phyloP scores from a whole-genome alignment of 2,888 invertebrate genomes.

The Leptopilina syphax region DNA sequence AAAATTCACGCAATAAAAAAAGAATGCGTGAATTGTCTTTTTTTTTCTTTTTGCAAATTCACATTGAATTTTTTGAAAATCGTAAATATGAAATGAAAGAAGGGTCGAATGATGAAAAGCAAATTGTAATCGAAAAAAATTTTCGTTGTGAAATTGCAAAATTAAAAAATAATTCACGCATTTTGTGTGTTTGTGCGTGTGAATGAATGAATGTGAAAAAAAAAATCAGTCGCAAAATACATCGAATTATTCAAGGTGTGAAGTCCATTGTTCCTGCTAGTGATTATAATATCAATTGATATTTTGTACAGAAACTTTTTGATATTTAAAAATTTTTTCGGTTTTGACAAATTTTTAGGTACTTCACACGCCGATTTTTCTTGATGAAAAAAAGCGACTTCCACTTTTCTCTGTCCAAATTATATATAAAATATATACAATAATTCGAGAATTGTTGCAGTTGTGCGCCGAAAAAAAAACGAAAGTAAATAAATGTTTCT shows the following conservation, averaged over 20 bases:
- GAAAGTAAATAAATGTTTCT: conserved; percentile 25
- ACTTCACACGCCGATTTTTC: conserved; percentile 21
- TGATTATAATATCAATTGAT: conserved; percentile 36
- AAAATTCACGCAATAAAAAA: too few relatives aligned
- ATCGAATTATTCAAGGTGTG: conserved; percentile 51
- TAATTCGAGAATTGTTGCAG: conserved; percentile 25
- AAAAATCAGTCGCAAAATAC: conserved; percentile 39
- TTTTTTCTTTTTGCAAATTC: too few relatives aligned
- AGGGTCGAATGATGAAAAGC: too few relatives aligned
- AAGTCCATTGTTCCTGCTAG: conserved; percentile 44
- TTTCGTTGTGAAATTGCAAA: too few relatives aligned
- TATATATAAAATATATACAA: conserved; percentile 1
- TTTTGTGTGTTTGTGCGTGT: too few relatives aligned
- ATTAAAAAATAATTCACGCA: too few relatives aligned
- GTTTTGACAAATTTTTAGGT: conserved; percentile 27
- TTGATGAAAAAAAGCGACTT: neutral
- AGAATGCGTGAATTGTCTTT: too few relatives aligned
- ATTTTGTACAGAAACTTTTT: conserved; percentile 39
- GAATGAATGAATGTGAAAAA: too few relatives aligned
- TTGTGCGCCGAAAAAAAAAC: neutral
- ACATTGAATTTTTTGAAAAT: too few relatives aligned
- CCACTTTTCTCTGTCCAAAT: conserved; percentile 5
- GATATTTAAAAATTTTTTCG: conserved; percentile 40
- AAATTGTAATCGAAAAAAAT: too few relatives aligned
- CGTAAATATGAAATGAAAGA: too few relatives aligned